These are phyloP conservation scores for Thecocarcelia acutangulata DNA, from an alignment of 2,888 invertebrate genomes.

Conservation along the genomic window DNA sequence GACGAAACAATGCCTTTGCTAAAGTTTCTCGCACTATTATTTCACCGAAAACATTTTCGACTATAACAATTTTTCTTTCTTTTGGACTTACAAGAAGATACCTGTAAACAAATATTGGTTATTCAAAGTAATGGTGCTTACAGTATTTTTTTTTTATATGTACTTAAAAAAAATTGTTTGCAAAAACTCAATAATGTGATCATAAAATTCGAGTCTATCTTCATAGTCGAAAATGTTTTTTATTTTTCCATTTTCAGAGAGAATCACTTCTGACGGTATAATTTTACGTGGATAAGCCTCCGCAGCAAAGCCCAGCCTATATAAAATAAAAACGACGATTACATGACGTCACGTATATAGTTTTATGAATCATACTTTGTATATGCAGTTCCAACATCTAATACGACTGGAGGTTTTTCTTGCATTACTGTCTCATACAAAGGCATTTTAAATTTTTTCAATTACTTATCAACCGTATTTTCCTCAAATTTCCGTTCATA, in stretches of 20 bases:
- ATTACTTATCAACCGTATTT: neutral
- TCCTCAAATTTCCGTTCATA: neutral
- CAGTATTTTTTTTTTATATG: constrained; percentile 30
- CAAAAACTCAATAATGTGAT: constrained; percentile 93
- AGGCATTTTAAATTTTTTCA: constrained; percentile 83
- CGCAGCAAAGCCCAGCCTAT: constrained; percentile 94
- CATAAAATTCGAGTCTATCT: constrained; percentile 88
- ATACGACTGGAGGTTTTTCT: constrained; percentile 93
- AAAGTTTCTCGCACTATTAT: constrained; percentile 92
- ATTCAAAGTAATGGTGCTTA: neutral
- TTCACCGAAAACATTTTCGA: constrained; percentile 93
- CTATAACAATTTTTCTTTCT: constrained; percentile 93
- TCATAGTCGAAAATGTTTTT: constrained; percentile 86
- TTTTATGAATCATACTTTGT: constrained; percentile 88
- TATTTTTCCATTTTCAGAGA: constrained; percentile 84
- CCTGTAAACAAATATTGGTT: constrained; percentile 81
- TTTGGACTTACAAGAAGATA: constrained; percentile 95
- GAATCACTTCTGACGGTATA: constrained; percentile 89
- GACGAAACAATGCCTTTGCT: constrained; percentile 94
- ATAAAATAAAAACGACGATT: constrained; percentile 58
- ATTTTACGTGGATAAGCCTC: constrained; percentile 94
- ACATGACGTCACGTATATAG: constrained; percentile 70
- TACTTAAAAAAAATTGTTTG: constrained; percentile 94
- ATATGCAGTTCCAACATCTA: constrained; percentile 94
- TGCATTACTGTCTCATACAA: constrained; percentile 91